A percentile compares a stretch with the other conserved stretches of the same genome.
Evolutionary conservation across 2,797 vertebrate species (phyloP).

Genomic region (Ataeniobius toweri): DNA sequence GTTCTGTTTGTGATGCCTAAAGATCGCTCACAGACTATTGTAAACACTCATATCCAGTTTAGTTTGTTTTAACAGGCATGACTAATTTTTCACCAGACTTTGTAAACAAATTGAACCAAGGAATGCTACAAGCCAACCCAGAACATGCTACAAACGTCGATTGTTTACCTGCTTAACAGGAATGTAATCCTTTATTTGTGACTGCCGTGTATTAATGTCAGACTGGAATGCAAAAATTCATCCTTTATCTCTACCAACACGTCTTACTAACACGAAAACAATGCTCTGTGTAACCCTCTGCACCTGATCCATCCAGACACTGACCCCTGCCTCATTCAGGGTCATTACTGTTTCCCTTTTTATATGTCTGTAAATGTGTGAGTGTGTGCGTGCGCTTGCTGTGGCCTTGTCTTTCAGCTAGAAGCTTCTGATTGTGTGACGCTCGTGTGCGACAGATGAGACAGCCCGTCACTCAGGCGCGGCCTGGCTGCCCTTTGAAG

Average conservation of each 20-base stretch:
- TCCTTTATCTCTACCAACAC: conserved; percentile 2
- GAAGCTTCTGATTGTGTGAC: conserved; percentile 84
- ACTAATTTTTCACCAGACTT: not conserved
- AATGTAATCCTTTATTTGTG: not conserved
- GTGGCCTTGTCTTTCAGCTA: conserved; percentile 67
- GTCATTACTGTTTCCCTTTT: conserved; percentile 58
- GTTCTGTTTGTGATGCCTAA: not conserved
- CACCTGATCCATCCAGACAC: conserved; percentile 37
- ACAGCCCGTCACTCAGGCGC: conserved; percentile 90
- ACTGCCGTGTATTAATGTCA: not conserved
- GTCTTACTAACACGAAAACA: conserved; percentile 37
- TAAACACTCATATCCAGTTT: not conserved
- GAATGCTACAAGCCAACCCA: not conserved
- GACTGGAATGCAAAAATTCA: not conserved
- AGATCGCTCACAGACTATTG: not conserved
- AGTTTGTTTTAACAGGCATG: not conserved
- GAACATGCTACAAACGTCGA: not conserved
- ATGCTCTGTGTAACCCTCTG: conserved; percentile 57
- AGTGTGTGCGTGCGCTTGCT: conserved; percentile 36
- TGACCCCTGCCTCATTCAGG: conserved; percentile 74
- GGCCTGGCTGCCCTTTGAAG: conserved; percentile 91
- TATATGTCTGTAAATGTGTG: conserved; percentile 27
- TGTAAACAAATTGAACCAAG: not conserved
- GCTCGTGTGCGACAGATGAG: conserved; percentile 89
- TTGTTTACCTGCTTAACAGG: not conserved